Percentiles rank a stretch among this genome's conserved stretches.
These are phyloP conservation scores for Phalloptychus januarius DNA, from an alignment of 2,797 vertebrate species.

Conservation along the genomic window DNA sequence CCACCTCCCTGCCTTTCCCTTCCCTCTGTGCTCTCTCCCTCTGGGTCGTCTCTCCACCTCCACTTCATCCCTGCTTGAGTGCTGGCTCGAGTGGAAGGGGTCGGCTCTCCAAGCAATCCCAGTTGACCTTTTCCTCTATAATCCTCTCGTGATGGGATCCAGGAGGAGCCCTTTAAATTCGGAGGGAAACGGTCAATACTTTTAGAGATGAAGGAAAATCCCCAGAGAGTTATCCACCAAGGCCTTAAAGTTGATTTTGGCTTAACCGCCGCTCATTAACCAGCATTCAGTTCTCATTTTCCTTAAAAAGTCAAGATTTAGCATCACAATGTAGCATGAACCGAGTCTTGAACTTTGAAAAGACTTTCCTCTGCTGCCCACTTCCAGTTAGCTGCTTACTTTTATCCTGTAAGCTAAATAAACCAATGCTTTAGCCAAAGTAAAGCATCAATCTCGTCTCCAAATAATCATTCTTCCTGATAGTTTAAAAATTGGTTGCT, in stretches of 20 bases:
- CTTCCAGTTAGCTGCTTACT: background rate
- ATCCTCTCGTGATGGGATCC: conserved; percentile 73
- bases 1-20: conserved; percentile 71
- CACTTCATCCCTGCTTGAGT: conserved; percentile 75
- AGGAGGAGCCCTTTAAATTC: conserved; percentile 71
- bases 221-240: conserved; percentile 45
- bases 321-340: background rate
- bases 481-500: background rate
- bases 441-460: background rate
- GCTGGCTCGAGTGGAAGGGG: conserved; percentile 73
- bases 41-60: conserved; percentile 75
- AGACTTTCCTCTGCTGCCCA: background rate
- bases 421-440: background rate
- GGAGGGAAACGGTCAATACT: conserved; percentile 63
- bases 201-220: conserved; percentile 71
- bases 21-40: conserved; percentile 71
- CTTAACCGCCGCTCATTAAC: conserved; percentile 19
- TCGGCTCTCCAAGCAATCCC: conserved; percentile 74
- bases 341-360: background rate
- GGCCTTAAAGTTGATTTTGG: conserved; percentile 5
- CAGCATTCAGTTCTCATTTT: background rate
- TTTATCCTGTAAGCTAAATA: background rate
- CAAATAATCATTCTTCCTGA: background rate
- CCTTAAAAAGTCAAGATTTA: conserved; percentile 10
- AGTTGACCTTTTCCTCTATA: conserved; percentile 77